phyloP scores from a whole-genome alignment of 2,888 invertebrate species.

The Mythimna albipuncta region DNA sequence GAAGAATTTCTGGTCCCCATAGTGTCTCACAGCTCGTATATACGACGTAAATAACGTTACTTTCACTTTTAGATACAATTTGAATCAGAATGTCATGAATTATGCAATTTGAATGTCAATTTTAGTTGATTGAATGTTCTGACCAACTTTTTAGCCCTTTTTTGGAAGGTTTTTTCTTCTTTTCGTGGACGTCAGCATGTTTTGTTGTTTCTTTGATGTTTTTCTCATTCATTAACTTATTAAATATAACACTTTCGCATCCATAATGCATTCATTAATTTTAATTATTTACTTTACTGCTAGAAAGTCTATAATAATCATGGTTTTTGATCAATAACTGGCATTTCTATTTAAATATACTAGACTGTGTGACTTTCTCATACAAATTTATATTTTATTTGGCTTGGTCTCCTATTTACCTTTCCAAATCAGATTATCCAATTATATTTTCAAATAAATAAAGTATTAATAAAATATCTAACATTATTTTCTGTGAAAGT shows the following conservation, averaged over 20 bases:
- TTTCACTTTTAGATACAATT: constrained; percentile 45
- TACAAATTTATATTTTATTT: background rate
- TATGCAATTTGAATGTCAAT: constrained; percentile 29
- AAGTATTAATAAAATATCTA: too few species aligned
- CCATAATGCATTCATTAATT: accelerated
- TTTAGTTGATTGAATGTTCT: constrained; percentile 9
- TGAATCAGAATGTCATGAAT: constrained; percentile 24
- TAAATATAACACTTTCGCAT: background rate
- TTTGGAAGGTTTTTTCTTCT: background rate
- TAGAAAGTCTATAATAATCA: background rate
- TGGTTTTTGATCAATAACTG: background rate
- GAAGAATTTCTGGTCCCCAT: background rate
- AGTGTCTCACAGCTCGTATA: background rate
- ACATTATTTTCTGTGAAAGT: too few species aligned
- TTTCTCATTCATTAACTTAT: background rate
- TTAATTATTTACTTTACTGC: background rate
- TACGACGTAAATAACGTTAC: constrained; percentile 36
- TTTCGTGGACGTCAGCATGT: background rate
- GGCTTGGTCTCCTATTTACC: background rate
- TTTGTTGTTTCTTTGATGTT: background rate
- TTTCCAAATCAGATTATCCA: background rate
- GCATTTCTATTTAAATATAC: background rate
- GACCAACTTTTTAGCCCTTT: background rate
- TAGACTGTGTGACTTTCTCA: too few species aligned
- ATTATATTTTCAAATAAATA: too few species aligned